Evolutionary conservation across 1,140 invertebrate species (phyloP).

Genomic region (Ericerus pela): DNA sequence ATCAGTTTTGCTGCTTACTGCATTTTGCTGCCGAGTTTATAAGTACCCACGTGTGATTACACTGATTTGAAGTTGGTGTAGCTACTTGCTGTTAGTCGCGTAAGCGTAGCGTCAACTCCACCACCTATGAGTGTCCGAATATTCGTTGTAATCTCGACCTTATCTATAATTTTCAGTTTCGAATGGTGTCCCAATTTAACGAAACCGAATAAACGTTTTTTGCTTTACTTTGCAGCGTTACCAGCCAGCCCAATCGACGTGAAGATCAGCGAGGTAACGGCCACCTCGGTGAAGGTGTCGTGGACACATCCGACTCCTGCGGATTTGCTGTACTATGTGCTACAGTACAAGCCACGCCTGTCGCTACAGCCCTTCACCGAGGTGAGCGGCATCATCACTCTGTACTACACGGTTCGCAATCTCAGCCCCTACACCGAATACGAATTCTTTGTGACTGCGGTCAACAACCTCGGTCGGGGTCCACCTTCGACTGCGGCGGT

Average conservation of each 20-base stretch:
- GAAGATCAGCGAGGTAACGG: conserved; percentile 76
- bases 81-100: no score
- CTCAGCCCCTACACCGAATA: conserved; percentile 91
- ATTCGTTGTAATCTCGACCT: no score
- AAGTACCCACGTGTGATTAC: no score
- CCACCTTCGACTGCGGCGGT: conserved; percentile 66
- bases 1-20: no score
- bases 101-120: no score
- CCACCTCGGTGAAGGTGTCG: conserved; percentile 73
- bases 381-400: conserved; percentile 80
- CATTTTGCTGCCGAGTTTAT: no score
- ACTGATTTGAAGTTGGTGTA: no score
- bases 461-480: conserved; percentile 83
- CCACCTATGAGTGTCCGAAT: no score
- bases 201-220: no score
- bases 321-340: conserved; percentile 82
- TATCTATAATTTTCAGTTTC: no score
- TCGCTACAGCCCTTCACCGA: conserved; percentile 67
- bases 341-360: conserved; percentile 80
- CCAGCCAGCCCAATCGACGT: conserved; percentile 78
- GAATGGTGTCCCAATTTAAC: no score
- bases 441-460: conserved; percentile 88
- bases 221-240: conserved; percentile 59
- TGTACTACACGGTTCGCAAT: conserved; percentile 76
- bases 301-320: conserved; percentile 78